A percentile compares a stretch with the other conserved stretches of the same genome.
Evolutionary conservation across 2,888 invertebrate genomes (phyloP).

Genomic region (Muscina levida): DNA sequence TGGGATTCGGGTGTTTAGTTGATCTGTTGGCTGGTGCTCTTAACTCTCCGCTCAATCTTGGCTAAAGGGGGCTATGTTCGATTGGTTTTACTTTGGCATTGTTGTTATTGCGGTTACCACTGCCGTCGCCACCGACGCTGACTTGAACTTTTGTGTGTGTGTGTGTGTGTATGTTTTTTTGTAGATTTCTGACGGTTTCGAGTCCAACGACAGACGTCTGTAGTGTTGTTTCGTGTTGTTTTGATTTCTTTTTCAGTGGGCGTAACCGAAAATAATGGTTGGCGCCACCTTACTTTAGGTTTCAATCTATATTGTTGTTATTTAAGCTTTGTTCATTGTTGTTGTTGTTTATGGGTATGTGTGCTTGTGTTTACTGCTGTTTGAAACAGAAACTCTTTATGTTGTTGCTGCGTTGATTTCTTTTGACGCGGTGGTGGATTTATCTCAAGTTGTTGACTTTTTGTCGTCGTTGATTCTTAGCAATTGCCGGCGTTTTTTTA

Average conservation of each 20-base stretch:
- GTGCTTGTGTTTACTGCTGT: slow-evolving; percentile 15
- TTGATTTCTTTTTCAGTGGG: slow-evolving; percentile 67
- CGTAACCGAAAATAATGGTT: slow-evolving; percentile 74
- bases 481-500: background rate
- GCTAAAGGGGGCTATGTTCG: background rate
- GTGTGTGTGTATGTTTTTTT: too few species aligned
- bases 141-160: too few species aligned
- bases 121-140: too few species aligned
- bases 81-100: too few species aligned
- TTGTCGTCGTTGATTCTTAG: background rate
- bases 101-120: too few species aligned
- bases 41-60: background rate
- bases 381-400: slow-evolving; percentile 30
- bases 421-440: background rate
- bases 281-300: slow-evolving; percentile 76
- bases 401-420: background rate
- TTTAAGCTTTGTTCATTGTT: background rate
- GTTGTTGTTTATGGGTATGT: too few species aligned
- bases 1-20: too few species aligned
- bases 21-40: too few species aligned
- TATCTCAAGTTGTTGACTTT: slow-evolving; percentile 26
- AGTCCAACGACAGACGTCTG: slow-evolving; percentile 2
- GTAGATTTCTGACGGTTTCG: too few species aligned
- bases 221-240: slow-evolving; percentile 36
- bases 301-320: slow-evolving; percentile 23